Evolutionary conservation across 1,140 invertebrate species (phyloP).

Genomic region (Heliothis virescens): DNA sequence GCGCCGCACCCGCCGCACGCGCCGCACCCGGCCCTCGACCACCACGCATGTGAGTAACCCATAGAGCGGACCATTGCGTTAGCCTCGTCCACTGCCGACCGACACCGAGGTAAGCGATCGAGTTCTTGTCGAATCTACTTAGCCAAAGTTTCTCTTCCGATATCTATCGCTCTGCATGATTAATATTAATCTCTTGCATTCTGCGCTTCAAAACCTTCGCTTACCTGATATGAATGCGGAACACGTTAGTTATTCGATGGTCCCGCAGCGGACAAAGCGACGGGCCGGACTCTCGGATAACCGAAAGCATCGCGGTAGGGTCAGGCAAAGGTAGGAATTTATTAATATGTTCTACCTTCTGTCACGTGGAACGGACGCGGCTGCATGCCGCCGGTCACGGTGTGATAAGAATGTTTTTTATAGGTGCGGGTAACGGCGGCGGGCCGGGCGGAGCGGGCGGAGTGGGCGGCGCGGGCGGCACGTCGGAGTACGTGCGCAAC

Average conservation of each 20-base stretch:
- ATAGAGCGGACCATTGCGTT: background rate
- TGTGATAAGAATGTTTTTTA: background rate
- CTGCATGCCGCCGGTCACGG: background rate
- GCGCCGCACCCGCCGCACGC: slow-evolving; percentile 64
- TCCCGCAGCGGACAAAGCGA: background rate
- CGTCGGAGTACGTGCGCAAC: slow-evolving; percentile 95
- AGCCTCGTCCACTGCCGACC: background rate
- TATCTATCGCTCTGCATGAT: slow-evolving; percentile 64
- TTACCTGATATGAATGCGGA: slow-evolving; percentile 51
- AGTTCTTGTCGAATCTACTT: slow-evolving; percentile 20
- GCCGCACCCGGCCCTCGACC: slow-evolving; percentile 65
- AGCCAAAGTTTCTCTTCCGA: slow-evolving; percentile 37
- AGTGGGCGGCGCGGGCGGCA: slow-evolving; percentile 69
- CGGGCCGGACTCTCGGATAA: background rate
- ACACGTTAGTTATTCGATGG: slow-evolving; percentile 1
- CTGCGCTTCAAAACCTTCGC: slow-evolving; percentile 64
- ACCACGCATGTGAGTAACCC: slow-evolving; percentile 63
- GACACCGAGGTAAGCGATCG: slow-evolving; percentile 25
- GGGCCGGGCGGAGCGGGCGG: slow-evolving; percentile 52
- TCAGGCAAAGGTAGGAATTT: slow-evolving; percentile 9
- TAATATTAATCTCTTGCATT: slow-evolving; percentile 57
- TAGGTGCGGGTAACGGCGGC: slow-evolving; percentile 44
- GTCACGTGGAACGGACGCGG: background rate
- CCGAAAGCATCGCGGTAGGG: slow-evolving; percentile 25
- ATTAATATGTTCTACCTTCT: background rate